Percentiles rank a stretch among this genome's conserved stretches.
phyloP scores from a whole-genome alignment of 1,140 invertebrate genomes.

The Drosophila dunni region DNA sequence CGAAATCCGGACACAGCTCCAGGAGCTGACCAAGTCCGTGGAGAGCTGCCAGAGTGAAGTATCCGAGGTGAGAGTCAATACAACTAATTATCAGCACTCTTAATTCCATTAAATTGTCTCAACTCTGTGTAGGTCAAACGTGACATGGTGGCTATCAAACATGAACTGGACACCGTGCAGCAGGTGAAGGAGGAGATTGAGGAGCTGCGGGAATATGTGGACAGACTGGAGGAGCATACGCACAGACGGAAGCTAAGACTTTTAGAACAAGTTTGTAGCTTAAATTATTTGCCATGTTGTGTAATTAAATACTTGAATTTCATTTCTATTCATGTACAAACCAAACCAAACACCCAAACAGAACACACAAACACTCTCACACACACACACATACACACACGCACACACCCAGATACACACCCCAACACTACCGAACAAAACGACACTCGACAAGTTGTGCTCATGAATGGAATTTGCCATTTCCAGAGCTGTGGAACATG shows the following conservation, averaged over 20 bases:
- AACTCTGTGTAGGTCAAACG: slow-evolving; percentile 89
- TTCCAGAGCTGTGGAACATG: background rate
- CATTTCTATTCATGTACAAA: slow-evolving; percentile 84
- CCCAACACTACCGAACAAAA: slow-evolving; percentile 31
- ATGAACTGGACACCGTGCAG: slow-evolving; percentile 95
- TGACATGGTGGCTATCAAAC: slow-evolving; percentile 97
- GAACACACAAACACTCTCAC: slow-evolving; percentile 19
- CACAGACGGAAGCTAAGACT: slow-evolving; percentile 93
- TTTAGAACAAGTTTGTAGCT: slow-evolving; percentile 92
- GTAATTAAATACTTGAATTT: slow-evolving; percentile 85
- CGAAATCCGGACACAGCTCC: slow-evolving; percentile 95
- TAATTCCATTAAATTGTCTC: slow-evolving; percentile 14
- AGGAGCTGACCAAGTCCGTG: slow-evolving; percentile 96
- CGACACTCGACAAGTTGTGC: slow-evolving; percentile 43
- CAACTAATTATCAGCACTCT: slow-evolving; percentile 16
- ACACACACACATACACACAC: slow-evolving; percentile 2
- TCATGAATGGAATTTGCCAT: slow-evolving; percentile 6
- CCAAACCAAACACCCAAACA: slow-evolving; percentile 75
- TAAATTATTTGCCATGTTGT: slow-evolving; percentile 85
- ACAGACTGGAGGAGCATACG: slow-evolving; percentile 94
- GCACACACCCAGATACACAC: slow-evolving; percentile 34
- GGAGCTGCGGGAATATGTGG: slow-evolving; percentile 95
- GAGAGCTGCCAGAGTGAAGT: slow-evolving; percentile 97
- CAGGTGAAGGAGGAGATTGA: slow-evolving; percentile 97
- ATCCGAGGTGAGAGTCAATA: slow-evolving; percentile 87